Evolutionary conservation across 2,888 invertebrate genomes (phyloP).

Genomic region (Megaustenia siamemsis): DNA sequence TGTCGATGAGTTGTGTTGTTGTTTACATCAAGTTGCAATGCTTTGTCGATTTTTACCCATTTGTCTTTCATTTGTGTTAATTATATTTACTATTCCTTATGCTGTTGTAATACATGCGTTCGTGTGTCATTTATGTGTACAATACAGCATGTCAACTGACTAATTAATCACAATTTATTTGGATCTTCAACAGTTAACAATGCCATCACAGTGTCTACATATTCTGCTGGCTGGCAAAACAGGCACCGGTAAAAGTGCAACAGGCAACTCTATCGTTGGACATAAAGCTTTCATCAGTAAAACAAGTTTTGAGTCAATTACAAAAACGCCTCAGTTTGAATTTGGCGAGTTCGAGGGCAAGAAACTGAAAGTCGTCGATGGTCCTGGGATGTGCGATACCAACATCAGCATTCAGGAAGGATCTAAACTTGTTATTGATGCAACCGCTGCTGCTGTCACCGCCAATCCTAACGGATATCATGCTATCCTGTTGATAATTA

Average conservation of each 20-base stretch:
- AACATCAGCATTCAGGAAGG: not conserved
- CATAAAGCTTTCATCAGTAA: conserved; percentile 1
- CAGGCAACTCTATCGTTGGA: conserved; percentile 13
- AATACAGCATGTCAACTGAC: too few species aligned
- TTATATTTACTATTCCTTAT: too few species aligned
- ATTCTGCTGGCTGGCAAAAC: conserved; percentile 17
- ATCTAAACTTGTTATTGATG: conserved; percentile 17
- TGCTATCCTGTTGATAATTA: not conserved
- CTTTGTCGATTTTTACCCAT: too few species aligned
- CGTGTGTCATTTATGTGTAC: too few species aligned
- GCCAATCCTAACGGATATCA: conserved; percentile 2
- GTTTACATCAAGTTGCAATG: too few species aligned
- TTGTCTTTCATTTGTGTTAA: too few species aligned
- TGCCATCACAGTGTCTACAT: not conserved
- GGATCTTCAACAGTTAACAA: not conserved
- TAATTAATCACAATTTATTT: too few species aligned
- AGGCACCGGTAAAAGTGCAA: conserved; percentile 10
- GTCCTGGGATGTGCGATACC: conserved; percentile 29
- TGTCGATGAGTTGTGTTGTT: too few species aligned
- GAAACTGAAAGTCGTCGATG: conserved; percentile 31
- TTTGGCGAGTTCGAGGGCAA: not conserved
- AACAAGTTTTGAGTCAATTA: not conserved
- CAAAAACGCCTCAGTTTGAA: conserved; percentile 6
- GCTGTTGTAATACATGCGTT: too few species aligned
- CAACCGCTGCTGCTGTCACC: conserved; percentile 3